Percentiles rank a stretch among this genome's conserved stretches.
phyloP scores from a whole-genome alignment of 2,113 vertebrate species.

The Hiodon tergisus region DNA sequence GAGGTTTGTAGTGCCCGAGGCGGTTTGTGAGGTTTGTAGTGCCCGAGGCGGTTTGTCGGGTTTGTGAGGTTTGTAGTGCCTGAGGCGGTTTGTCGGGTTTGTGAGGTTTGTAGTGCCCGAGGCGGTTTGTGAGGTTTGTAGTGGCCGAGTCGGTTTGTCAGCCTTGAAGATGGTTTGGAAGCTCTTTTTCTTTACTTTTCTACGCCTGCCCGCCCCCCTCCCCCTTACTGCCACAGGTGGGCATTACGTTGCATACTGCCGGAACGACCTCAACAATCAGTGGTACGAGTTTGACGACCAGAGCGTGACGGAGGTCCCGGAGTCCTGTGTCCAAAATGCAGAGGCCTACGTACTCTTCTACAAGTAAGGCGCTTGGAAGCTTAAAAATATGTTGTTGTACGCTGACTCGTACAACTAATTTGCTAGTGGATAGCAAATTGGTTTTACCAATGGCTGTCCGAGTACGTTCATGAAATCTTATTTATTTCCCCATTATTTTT shows the following conservation, averaged over 20 bases:
- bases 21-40: too few relatives aligned
- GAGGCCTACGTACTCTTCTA: slow-evolving; percentile 98
- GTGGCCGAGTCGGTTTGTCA: too few relatives aligned
- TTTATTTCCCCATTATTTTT: too few relatives aligned
- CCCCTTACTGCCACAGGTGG: slow-evolving; percentile 68
- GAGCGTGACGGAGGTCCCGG: slow-evolving; percentile 91
- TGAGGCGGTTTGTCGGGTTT: too few relatives aligned
- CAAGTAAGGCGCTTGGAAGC: slow-evolving; percentile 67
- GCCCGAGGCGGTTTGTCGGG: too few relatives aligned
- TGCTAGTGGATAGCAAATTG: not conserved
- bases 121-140: too few relatives aligned
- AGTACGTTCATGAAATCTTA: not conserved
- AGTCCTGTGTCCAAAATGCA: slow-evolving; percentile 89
- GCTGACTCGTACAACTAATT: not conserved
- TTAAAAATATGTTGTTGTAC: not conserved
- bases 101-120: too few relatives aligned
- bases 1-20: too few relatives aligned
- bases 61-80: too few relatives aligned
- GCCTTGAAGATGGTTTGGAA: too few relatives aligned
- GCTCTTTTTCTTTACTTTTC: not conserved
- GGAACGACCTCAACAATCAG: slow-evolving; percentile 84
- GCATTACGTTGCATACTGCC: slow-evolving; percentile 94
- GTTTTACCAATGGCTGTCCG: too few relatives aligned
- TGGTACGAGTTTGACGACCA: slow-evolving; percentile 99
- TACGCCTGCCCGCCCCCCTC: not conserved